These are phyloP conservation scores for Meteorus sp. DNA, from an alignment of 1,140 invertebrate species.

Conservation along the genomic window DNA sequence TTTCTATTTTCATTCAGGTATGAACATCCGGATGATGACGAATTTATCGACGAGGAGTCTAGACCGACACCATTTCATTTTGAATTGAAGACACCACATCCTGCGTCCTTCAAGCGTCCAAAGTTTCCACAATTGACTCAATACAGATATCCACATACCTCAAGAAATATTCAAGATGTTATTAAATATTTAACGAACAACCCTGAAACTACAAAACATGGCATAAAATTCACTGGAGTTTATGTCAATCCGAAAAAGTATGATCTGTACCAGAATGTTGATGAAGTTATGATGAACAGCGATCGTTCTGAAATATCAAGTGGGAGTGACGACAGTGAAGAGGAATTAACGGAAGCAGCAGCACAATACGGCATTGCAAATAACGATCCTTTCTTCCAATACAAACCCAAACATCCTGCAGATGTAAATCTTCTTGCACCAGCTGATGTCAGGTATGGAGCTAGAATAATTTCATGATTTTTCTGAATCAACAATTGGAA, in stretches of 20 bases:
- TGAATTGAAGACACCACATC: constrained; percentile 45
- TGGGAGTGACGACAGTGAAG: constrained; percentile 6
- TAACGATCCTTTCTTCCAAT: constrained; percentile 57
- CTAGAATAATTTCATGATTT: constrained; percentile 2
- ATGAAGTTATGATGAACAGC: constrained; percentile 36
- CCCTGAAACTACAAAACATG: constrained; percentile 37
- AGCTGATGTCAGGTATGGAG: constrained; percentile 51
- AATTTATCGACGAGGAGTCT: constrained; percentile 29
- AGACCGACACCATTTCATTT: constrained; percentile 47
- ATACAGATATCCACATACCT: constrained; percentile 52
- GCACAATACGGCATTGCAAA: constrained; percentile 26
- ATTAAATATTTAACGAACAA: constrained; percentile 55
- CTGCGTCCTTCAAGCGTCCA: constrained; percentile 44
- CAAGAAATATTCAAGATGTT: constrained; percentile 60
- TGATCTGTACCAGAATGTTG: constrained; percentile 35
- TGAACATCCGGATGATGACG: constrained; percentile 34
- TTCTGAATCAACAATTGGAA: neutral
- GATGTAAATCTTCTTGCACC: constrained; percentile 60
- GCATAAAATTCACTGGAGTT: constrained; percentile 52
- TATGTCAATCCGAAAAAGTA: constrained; percentile 52
- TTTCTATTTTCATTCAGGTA: constrained; percentile 30
- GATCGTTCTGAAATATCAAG: constrained; percentile 32
- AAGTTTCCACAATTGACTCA: constrained; percentile 57
- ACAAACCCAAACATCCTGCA: constrained; percentile 59
- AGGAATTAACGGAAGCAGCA: constrained; percentile 32